Evolutionary conservation across 1,140 invertebrate species (phyloP).

Genomic region (Odontomachus brunneus): DNA sequence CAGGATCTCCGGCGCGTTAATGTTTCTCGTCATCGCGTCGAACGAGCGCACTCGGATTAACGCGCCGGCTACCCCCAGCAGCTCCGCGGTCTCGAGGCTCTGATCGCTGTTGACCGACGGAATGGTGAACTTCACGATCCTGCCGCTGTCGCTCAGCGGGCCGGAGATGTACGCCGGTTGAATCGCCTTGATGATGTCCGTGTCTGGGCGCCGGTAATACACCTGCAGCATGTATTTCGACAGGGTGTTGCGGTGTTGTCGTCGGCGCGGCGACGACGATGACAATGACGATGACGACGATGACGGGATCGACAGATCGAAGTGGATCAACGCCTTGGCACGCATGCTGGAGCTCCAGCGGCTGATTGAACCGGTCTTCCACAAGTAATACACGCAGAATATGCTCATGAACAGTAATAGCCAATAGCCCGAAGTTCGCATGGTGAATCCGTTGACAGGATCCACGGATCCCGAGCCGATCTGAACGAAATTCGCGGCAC

Average conservation of each 20-base stretch:
- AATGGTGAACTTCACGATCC: slow-evolving; percentile 78
- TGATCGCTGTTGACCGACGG: slow-evolving; percentile 74
- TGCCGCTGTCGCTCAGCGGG: slow-evolving; percentile 72
- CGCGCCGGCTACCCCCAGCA: slow-evolving; percentile 78
- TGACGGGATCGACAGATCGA: slow-evolving; percentile 79
- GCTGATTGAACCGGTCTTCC: slow-evolving; percentile 74
- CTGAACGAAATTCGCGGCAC: too few relatives aligned
- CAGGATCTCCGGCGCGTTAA: not conserved
- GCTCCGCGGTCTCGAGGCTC: slow-evolving; percentile 78
- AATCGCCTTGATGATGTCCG: slow-evolving; percentile 80
- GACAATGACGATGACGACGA: slow-evolving; percentile 57
- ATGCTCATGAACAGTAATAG: slow-evolving; percentile 59
- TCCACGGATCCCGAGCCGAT: too few relatives aligned
- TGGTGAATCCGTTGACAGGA: not conserved
- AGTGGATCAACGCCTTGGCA: slow-evolving; percentile 79
- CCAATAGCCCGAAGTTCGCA: slow-evolving; percentile 35
- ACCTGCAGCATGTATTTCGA: slow-evolving; percentile 82
- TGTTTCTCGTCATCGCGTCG: slow-evolving; percentile 19
- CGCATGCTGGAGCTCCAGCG: slow-evolving; percentile 72
- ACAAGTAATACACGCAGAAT: slow-evolving; percentile 74
- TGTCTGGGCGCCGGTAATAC: slow-evolving; percentile 79
- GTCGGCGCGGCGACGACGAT: slow-evolving; percentile 5
- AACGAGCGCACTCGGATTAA: slow-evolving; percentile 78
- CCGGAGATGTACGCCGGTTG: slow-evolving; percentile 77
- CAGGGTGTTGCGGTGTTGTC: slow-evolving; percentile 69